These are phyloP conservation scores for Drosophila pseudotakahashii DNA, from an alignment of 2,888 invertebrate species.

Conservation along the genomic window DNA sequence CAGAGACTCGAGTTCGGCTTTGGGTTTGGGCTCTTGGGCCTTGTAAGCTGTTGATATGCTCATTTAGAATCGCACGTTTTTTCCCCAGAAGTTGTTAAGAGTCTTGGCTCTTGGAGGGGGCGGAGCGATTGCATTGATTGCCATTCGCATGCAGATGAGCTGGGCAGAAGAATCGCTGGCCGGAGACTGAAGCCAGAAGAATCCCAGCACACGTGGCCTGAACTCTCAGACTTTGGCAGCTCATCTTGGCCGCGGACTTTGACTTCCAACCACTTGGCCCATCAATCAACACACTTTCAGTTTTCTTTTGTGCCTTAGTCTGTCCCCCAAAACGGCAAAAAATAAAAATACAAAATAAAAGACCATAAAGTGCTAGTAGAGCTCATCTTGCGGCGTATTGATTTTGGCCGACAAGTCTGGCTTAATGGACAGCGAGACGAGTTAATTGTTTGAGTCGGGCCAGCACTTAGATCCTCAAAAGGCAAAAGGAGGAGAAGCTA, in stretches of 20 bases:
- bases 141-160: constrained; percentile 53
- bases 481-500: constrained; percentile 48
- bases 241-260: constrained; percentile 21
- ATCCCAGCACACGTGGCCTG: constrained; percentile 45
- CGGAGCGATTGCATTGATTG: constrained; percentile 47
- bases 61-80: constrained; percentile 80
- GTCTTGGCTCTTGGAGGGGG: constrained; percentile 22
- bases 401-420: constrained; percentile 54
- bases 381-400: constrained; percentile 54
- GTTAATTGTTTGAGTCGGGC: constrained; percentile 71
- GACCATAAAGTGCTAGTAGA: constrained; percentile 61
- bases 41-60: constrained; percentile 80
- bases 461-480: constrained; percentile 39
- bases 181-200: not conserved
- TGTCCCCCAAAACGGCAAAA: constrained; percentile 21
- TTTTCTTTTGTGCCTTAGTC: constrained; percentile 48
- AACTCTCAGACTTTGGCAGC: constrained; percentile 59
- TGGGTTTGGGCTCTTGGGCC: constrained; percentile 37
- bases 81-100: constrained; percentile 79
- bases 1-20: constrained; percentile 26
- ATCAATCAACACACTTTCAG: constrained; percentile 77
- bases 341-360: constrained; percentile 13
- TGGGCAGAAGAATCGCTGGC: not conserved
- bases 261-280: constrained; percentile 51
- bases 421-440: constrained; percentile 71